Percentiles rank a stretch among this genome's conserved stretches.
Conservation (phyloP, 2,888 invertebrate genomes). For the Callimorpha dominula region DNA sequence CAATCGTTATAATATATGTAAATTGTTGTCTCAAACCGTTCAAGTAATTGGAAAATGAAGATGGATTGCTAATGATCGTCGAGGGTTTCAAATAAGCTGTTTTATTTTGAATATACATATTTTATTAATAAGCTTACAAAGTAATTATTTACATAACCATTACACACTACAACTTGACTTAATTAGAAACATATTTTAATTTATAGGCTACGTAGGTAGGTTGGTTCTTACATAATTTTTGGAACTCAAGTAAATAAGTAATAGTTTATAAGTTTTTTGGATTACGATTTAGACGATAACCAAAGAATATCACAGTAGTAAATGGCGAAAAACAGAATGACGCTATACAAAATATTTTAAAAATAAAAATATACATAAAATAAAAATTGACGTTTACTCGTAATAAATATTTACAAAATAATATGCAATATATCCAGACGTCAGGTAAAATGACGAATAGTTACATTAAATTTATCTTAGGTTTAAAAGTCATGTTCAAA, state of each 20-base stretch:
- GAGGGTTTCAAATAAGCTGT: neutral
- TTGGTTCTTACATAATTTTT: neutral
- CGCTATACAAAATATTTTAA: neutral
- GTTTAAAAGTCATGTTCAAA: conserved; percentile 11
- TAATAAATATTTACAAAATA: neutral
- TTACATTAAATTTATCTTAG: neutral
- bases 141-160: neutral
- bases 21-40: neutral
- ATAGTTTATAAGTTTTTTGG: neutral
- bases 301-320: neutral
- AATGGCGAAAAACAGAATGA: neutral
- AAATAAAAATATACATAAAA: neutral
- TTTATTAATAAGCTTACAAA: conserved; percentile 6
- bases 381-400: neutral
- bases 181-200: neutral
- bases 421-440: too few species aligned
- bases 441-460: too few species aligned
- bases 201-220: neutral
- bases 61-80: neutral
- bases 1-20: too few species aligned
- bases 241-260: too few species aligned
- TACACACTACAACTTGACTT: neutral
- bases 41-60: neutral
- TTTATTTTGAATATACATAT: neutral
- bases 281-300: neutral